Conservation (phyloP, 2,888 invertebrate genomes). For the Agriopis leucophaearia region DNA sequence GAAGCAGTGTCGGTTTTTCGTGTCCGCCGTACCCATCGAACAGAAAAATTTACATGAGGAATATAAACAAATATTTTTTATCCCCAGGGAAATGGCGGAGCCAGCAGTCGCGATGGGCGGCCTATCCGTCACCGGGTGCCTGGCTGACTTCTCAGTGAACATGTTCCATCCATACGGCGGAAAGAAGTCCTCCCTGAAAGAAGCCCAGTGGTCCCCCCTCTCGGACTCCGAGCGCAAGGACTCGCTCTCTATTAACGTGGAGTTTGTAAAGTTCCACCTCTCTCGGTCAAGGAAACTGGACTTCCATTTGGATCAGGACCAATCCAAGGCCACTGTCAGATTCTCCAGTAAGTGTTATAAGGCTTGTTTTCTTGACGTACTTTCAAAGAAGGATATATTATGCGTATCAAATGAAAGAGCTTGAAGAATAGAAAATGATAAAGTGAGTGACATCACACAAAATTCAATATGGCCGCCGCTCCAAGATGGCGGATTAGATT, state of each 20-base stretch:
- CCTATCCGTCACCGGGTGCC: constrained; percentile 97
- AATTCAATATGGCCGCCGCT: no score
- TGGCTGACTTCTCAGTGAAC: constrained; percentile 98
- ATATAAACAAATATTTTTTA: no score
- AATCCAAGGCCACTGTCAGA: constrained; percentile 94
- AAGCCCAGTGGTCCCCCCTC: constrained; percentile 94
- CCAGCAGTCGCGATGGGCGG: constrained; percentile 92
- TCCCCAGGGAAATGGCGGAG: constrained; percentile 84
- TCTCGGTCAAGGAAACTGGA: constrained; percentile 96
- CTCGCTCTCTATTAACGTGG: constrained; percentile 97
- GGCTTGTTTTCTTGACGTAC: no score
- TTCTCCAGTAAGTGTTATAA: constrained; percentile 91
- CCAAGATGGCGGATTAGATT: no score
- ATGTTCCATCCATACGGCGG: constrained; percentile 99
- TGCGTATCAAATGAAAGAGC: no score
- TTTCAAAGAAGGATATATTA: no score
- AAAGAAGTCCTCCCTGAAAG: constrained; percentile 90
- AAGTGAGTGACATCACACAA: no score
- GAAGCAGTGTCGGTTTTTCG: no score
- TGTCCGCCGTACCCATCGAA: no score
- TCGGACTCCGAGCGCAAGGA: constrained; percentile 97
- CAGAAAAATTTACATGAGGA: no score
- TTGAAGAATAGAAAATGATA: no score
- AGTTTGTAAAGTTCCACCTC: constrained; percentile 98
- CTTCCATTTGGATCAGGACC: constrained; percentile 90